Evolutionary conservation across 1,140 invertebrate genomes (phyloP).

Genomic region (Zaprionus vittiger): DNA sequence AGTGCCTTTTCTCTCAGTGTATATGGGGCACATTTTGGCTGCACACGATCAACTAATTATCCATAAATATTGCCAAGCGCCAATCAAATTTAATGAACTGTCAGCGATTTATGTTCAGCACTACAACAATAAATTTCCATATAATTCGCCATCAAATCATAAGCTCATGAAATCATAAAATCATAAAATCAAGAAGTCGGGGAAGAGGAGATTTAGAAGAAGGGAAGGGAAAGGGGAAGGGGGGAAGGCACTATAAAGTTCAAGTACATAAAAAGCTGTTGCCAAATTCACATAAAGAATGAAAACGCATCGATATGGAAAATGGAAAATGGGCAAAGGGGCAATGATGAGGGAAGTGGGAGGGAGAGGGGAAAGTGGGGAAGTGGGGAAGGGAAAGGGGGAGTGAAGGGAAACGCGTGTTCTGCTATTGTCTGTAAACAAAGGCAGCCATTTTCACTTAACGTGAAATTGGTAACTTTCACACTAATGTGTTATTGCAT

Average conservation of each 20-base stretch:
- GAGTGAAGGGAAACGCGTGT: not conserved
- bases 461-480: conserved; percentile 18
- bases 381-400: conserved; percentile 1
- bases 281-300: conserved; percentile 15
- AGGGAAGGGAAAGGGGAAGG: not conserved
- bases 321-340: conserved; percentile 10
- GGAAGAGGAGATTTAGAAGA: not conserved
- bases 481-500: conserved; percentile 18
- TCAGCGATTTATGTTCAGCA: conserved; percentile 63
- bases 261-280: conserved; percentile 53
- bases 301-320: conserved; percentile 48
- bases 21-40: not conserved
- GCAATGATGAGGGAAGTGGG: not conserved
- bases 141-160: conserved; percentile 73
- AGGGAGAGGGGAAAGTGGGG: not conserved
- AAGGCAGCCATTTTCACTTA: conserved; percentile 20
- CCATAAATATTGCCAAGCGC: conserved; percentile 55
- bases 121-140: conserved; percentile 54
- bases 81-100: conserved; percentile 69
- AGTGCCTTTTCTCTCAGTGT: conserved; percentile 18
- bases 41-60: conserved; percentile 47
- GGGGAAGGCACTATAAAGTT: conserved; percentile 40
- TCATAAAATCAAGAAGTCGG: conserved; percentile 48
- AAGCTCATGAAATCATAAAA: conserved; percentile 71
- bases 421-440: conserved; percentile 17